Evolutionary conservation across 1,140 invertebrate genomes (phyloP), one percentile per base, ranked within the genome.

Genomic region (Medauroidea extradentata): DNA sequence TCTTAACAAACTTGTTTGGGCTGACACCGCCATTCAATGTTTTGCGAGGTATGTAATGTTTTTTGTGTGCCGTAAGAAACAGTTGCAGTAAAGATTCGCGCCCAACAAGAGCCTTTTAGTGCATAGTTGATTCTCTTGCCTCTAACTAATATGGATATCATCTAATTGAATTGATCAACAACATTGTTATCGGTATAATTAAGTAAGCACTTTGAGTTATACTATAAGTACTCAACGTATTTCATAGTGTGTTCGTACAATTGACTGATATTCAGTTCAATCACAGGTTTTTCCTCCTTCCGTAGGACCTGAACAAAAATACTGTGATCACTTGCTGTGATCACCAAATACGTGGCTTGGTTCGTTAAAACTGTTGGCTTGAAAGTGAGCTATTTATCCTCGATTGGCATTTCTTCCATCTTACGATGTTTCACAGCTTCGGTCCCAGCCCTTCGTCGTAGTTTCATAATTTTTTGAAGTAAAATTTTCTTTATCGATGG

Each of bases 271-370:
- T 53, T 58, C 34, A 62, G 24, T 18, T 59, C 57, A 29, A 52
- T 25, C 23, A 61, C 41, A 18, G 54, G 23, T 51, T 70, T 71
- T 50, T 42, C 46, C 63, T 66, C 59, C 9, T 38, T 57, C 34
- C 50, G 59, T 63, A 49, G 58, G 24, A 29, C 49, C 57, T 38
- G 49, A 56, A 57, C 67, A 71, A 53, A 63, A 67, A 43, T 67
- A 67, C 19, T 55, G 51, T 49, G 55, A 38, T 41, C 69, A 73
- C 21, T 57, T 58, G 39, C 38, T 64, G 43, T 76, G 69, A 13
- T 75, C 65, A n/a, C 70, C 74, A 67, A 75, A 75, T 13, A 72
- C 63, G 46, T 75, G 72, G 25, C 23, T 60, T 2, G 66, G 60
- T 25, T 66, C 54, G 59, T 73, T 72, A 25, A 65, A 7, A 2